These are phyloP conservation scores for Ostrea edulis DNA, from an alignment of 1,140 invertebrate species.

Conservation along the genomic window DNA sequence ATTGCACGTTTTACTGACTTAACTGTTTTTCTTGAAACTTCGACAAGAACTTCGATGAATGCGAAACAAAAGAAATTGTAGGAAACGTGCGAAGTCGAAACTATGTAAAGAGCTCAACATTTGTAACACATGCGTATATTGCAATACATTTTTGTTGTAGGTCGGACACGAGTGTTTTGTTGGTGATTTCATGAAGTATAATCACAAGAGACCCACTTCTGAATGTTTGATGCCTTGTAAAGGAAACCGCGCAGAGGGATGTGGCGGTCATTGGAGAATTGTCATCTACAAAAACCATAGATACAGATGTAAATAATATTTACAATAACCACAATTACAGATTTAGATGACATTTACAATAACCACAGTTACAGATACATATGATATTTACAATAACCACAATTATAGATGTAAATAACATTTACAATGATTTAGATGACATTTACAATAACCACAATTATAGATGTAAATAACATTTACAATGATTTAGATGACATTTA, in stretches of 20 bases:
- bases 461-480: too few species aligned
- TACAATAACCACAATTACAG: not conserved
- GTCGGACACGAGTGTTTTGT: not conserved
- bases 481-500: too few species aligned
- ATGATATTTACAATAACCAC: not conserved
- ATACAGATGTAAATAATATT: not conserved
- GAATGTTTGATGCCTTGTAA: not conserved
- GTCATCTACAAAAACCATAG: conserved; percentile 7
- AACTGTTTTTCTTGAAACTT: not conserved
- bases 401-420: too few species aligned
- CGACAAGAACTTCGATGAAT: too few species aligned
- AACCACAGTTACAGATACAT: not conserved
- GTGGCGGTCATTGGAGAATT: not conserved
- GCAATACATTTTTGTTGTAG: not conserved
- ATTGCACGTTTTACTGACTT: too few species aligned
- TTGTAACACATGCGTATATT: not conserved
- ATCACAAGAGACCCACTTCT: not conserved
- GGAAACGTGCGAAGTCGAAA: too few species aligned
- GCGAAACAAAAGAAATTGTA: too few species aligned
- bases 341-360: not conserved
- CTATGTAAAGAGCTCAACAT: not conserved
- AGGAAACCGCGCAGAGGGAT: not conserved
- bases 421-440: too few species aligned
- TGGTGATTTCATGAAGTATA: not conserved
- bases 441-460: too few species aligned